A percentile compares a stretch with the other conserved stretches of the same genome.
These are phyloP conservation scores for Cataglyphis hispanica DNA, from an alignment of 1,140 invertebrate species.

Conservation along the genomic window DNA sequence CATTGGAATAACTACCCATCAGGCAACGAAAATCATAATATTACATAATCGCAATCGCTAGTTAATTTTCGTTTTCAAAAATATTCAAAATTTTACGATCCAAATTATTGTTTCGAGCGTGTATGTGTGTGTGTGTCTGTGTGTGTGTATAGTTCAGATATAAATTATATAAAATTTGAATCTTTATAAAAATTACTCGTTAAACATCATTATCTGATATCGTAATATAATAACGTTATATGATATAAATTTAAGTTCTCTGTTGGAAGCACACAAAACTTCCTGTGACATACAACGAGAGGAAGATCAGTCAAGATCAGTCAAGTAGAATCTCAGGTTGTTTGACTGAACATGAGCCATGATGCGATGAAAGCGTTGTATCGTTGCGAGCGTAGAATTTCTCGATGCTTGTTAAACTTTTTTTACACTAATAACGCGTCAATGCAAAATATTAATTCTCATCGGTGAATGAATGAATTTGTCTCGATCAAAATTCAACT, in stretches of 20 bases:
- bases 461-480: not conserved
- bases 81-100: not conserved
- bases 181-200: not conserved
- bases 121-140: not conserved
- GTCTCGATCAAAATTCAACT: not conserved
- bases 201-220: not conserved
- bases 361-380: constrained; percentile 34
- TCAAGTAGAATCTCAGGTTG: not conserved
- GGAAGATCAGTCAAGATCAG: constrained; percentile 20
- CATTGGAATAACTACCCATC: not conserved
- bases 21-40: not conserved
- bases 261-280: not conserved
- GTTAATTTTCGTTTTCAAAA: not conserved
- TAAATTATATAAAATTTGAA: not conserved
- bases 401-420: not conserved
- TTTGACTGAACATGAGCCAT: not conserved
- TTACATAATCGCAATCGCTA: not conserved
- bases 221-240: not conserved
- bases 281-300: not conserved
- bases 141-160: not conserved
- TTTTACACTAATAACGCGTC: not conserved
- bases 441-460: not conserved
- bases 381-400: constrained; percentile 15
- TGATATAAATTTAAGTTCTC: not conserved
- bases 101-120: not conserved